These are phyloP conservation scores for Cladorhizidae sp. DNA, from an alignment of 37 sponge, comb jelly and placozoan genomes.

Conservation along the genomic window DNA sequence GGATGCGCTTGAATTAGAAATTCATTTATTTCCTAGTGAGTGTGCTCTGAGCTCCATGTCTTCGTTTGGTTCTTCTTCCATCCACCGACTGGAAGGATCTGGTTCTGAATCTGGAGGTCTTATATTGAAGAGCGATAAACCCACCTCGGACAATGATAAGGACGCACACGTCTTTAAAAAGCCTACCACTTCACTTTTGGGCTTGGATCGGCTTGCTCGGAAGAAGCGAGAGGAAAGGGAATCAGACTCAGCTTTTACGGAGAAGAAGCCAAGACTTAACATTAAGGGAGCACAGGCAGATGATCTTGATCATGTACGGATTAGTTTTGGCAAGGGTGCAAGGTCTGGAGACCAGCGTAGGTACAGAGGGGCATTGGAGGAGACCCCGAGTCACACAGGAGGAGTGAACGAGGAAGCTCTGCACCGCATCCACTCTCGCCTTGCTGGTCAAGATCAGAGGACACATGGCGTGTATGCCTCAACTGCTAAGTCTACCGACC, in stretches of 20 bases:
- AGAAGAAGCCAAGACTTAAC: constrained; percentile 22
- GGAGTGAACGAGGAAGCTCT: constrained; percentile 83
- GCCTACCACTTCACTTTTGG: constrained; percentile 76
- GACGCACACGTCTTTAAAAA: constrained; percentile 58
- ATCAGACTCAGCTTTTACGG: constrained; percentile 27
- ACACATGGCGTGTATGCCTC: constrained; percentile 22
- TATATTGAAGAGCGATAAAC: constrained; percentile 36
- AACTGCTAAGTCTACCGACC: not conserved
- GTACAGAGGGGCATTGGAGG: constrained; percentile 55
- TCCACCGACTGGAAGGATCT: constrained; percentile 54
- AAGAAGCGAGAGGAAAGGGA: constrained; percentile 70
- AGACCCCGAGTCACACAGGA: constrained; percentile 93
- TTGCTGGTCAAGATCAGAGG: not conserved
- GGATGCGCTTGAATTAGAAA: constrained; percentile 27
- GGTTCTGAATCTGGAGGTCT: constrained; percentile 72
- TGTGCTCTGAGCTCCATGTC: constrained; percentile 42
- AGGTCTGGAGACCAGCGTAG: constrained; percentile 27
- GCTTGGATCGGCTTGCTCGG: constrained; percentile 78
- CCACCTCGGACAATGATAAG: not conserved
- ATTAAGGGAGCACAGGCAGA: not conserved
- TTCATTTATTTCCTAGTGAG: no score
- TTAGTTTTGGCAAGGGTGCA: constrained; percentile 53
- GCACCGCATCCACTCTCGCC: constrained; percentile 42
- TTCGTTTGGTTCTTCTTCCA: constrained; percentile 35
- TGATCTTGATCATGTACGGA: not conserved